Evolutionary conservation across 64 coral and sea anemone genomes (phyloP).

Genomic region (Acropora yongei): DNA sequence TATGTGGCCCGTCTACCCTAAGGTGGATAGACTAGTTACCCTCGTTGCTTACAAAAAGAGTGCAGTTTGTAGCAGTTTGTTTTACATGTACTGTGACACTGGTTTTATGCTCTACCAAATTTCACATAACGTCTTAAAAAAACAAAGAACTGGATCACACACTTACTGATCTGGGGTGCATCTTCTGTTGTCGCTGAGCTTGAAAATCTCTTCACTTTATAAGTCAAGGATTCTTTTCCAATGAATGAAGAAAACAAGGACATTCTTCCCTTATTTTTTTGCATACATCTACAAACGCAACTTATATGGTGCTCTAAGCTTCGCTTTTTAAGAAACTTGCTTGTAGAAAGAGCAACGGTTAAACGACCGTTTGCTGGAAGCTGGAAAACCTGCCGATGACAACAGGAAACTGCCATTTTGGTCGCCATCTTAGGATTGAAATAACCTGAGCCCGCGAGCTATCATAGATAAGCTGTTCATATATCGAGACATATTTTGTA

Average conservation of each 20-base stretch:
- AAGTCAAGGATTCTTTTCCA: not conserved
- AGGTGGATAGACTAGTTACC: too few relatives aligned
- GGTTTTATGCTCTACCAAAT: too few relatives aligned
- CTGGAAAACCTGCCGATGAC: not conserved
- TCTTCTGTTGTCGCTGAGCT: not conserved
- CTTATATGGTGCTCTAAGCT: not conserved
- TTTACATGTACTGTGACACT: too few relatives aligned
- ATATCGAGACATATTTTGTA: too few relatives aligned
- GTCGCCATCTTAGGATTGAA: slow-evolving; percentile 45
- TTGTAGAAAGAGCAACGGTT: not conserved
- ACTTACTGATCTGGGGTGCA: slow-evolving; percentile 7
- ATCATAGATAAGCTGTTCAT: not conserved
- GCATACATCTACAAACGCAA: not conserved
- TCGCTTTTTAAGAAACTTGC: not conserved
- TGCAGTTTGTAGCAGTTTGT: too few relatives aligned
- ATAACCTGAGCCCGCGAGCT: slow-evolving; percentile 39
- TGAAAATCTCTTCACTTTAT: slow-evolving; percentile 17
- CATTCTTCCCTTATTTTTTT: not conserved
- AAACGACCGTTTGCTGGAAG: not conserved
- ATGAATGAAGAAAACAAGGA: not conserved
- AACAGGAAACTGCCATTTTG: not conserved
- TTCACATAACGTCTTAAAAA: too few relatives aligned
- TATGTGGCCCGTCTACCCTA: too few relatives aligned
- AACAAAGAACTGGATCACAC: too few relatives aligned
- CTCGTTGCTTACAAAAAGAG: too few relatives aligned